These are phyloP conservation scores for Eurosta solidaginis DNA, from an alignment of 1,140 invertebrate species.

Conservation along the genomic window DNA sequence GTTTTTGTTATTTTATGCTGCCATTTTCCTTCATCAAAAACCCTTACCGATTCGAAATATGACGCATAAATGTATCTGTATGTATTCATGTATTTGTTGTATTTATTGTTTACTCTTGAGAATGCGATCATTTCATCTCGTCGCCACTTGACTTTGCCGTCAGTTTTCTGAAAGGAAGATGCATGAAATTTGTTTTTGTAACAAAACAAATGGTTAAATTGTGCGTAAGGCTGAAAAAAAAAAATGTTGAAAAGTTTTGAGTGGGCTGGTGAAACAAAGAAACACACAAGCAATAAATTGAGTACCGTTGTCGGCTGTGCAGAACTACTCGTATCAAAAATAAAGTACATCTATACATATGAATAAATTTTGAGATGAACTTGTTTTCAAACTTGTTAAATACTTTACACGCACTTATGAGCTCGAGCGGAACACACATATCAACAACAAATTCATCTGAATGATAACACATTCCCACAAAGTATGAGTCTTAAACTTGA, in stretches of 20 bases:
- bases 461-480: neutral
- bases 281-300: conserved; percentile 4
- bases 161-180: neutral
- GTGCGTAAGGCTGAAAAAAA: neutral
- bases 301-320: neutral
- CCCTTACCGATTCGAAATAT: too few species aligned
- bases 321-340: neutral
- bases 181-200: neutral
- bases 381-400: conserved; percentile 6
- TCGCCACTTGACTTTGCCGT: neutral
- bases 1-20: too few species aligned
- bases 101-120: too few species aligned
- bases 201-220: neutral
- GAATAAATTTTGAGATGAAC: neutral
- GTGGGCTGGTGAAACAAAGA: neutral
- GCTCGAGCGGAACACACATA: neutral
- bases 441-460: neutral
- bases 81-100: too few species aligned
- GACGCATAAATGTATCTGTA: too few species aligned
- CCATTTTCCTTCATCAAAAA: too few species aligned
- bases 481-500: neutral
- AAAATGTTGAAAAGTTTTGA: neutral
- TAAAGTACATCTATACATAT: neutral
- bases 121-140: neutral
- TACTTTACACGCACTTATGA: conserved; percentile 19